Base-by-base conservation (phyloP, 2,113 vertebrate species). In the Dinomys branickii region DNA sequence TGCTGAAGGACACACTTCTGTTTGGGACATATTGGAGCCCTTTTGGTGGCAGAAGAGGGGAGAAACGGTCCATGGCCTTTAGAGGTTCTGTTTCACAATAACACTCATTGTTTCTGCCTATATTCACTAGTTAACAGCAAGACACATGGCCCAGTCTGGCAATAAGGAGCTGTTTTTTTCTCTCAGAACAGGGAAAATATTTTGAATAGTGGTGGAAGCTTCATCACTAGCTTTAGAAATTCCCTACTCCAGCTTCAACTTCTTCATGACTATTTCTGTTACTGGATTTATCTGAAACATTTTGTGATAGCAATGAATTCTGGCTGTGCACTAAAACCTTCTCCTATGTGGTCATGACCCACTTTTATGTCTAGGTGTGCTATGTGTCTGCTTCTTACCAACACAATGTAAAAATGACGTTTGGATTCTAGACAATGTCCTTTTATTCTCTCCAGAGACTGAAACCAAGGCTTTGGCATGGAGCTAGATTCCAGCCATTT, bases 311-410 rank as follows among this genome's bases (percentile, higher is more conserved):
- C 28, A 71, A 78, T 77, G 52, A 75, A 19, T 93, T 2, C 11
- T 41, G 7, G 20, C 13, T 7, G 1, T 59, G 44, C 33, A 4
- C 24, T 13, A 35, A 82, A 54, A 17, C 35, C 41, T 50, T 17
- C 41, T 75, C 35, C 33, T 10, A 3, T 11, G 5, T 2, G 47
- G 26, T 58, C 22, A 13, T 1, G 12, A 24, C 44, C 50, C 63
- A 59, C 1, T 2, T 2, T 8, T 11, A 7, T 7, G 12, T 1
- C 4, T 71, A 58, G 19, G 3, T 38, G 28, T 50, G 1, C 12
- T 33, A 7, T 38, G 1, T 24, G 41, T 54, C 47, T 24, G 7
- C 3, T 38, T 82, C 22, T 80, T 16, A 86, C 4, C 12, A 6
- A 17, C 17, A 22, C 30, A 30, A 80, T 24, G 1, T 20, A 13